These are phyloP conservation scores for Apamea epomidion DNA, from an alignment of 2,888 invertebrate species.

Conservation along the genomic window DNA sequence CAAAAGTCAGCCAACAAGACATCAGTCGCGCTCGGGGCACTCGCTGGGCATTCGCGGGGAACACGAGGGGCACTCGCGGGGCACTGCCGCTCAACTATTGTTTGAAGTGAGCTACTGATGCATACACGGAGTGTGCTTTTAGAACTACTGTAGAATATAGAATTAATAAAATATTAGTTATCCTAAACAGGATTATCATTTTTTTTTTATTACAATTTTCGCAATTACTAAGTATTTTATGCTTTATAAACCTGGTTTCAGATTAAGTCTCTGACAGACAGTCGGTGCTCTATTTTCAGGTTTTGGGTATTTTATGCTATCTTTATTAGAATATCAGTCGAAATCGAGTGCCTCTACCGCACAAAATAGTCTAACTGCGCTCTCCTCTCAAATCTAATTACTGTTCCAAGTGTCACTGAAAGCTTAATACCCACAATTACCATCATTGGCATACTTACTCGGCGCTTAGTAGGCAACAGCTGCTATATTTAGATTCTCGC, in stretches of 20 bases:
- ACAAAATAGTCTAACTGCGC: neutral
- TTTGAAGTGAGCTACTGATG: conserved; percentile 8
- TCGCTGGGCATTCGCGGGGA: neutral
- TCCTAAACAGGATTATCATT: neutral
- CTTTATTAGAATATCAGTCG: neutral
- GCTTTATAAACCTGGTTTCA: neutral
- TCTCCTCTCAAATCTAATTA: neutral
- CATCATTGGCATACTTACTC: neutral
- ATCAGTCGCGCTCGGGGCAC: conserved; percentile 8
- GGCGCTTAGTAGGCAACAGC: neutral
- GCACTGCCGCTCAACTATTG: conserved; percentile 29
- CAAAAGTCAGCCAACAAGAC: conserved; percentile 29
- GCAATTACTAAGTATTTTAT: neutral
- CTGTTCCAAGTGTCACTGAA: neutral
- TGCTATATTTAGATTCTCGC: neutral
- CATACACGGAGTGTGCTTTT: conserved; percentile 2
- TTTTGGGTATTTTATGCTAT: neutral
- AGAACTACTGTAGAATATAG: neutral
- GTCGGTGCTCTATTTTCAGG: neutral
- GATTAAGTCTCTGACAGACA: neutral
- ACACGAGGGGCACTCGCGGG: conserved; percentile 16
- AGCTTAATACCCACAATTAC: neutral
- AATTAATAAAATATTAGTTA: neutral
- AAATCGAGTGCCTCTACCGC: neutral
- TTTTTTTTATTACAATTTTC: neutral